phyloP scores from a whole-genome alignment of 1,140 invertebrate species.

The Panagrolaimus sp. region DNA sequence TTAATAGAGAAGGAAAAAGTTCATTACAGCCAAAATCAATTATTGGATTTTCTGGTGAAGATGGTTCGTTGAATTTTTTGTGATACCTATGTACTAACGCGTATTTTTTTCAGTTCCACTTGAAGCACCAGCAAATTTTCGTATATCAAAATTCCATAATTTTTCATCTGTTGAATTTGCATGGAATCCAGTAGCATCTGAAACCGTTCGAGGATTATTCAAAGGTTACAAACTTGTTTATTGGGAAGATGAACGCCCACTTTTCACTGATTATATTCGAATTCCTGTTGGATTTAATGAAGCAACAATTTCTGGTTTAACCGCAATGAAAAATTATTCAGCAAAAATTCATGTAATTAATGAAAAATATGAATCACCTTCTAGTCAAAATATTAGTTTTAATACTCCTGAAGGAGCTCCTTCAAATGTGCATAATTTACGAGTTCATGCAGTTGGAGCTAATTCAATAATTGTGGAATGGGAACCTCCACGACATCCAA shows the following conservation, averaged over 20 bases:
- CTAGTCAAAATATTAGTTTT: slow-evolving; percentile 40
- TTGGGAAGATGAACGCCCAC: slow-evolving; percentile 38
- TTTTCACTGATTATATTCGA: slow-evolving; percentile 20
- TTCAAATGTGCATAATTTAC: slow-evolving; percentile 50
- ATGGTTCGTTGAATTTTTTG: slow-evolving; percentile 57
- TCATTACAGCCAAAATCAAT: slow-evolving; percentile 74
- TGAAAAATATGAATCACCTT: slow-evolving; percentile 36
- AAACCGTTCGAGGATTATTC: slow-evolving; percentile 45
- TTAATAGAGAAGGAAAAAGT: slow-evolving; percentile 81
- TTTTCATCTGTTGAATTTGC: slow-evolving; percentile 41
- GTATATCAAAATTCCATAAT: slow-evolving; percentile 34
- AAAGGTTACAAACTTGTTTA: slow-evolving; percentile 51
- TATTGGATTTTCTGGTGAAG: slow-evolving; percentile 88
- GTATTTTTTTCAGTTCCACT: slow-evolving; percentile 25
- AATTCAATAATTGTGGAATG: slow-evolving; percentile 50
- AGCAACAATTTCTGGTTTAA: slow-evolving; percentile 23
- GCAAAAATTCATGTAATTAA: slow-evolving; percentile 46
- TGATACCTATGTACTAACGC: too few species aligned
- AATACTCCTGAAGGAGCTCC: slow-evolving; percentile 56
- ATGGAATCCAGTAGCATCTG: slow-evolving; percentile 40
- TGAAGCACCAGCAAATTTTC: slow-evolving; percentile 36
- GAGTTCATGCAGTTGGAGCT: slow-evolving; percentile 50
- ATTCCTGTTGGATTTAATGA: slow-evolving; percentile 7
- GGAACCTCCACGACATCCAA: slow-evolving; percentile 47
- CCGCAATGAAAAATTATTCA: slow-evolving; percentile 45